These are phyloP conservation scores for Microdon myrmicae DNA, from an alignment of 2,888 invertebrate genomes.

Conservation along the genomic window DNA sequence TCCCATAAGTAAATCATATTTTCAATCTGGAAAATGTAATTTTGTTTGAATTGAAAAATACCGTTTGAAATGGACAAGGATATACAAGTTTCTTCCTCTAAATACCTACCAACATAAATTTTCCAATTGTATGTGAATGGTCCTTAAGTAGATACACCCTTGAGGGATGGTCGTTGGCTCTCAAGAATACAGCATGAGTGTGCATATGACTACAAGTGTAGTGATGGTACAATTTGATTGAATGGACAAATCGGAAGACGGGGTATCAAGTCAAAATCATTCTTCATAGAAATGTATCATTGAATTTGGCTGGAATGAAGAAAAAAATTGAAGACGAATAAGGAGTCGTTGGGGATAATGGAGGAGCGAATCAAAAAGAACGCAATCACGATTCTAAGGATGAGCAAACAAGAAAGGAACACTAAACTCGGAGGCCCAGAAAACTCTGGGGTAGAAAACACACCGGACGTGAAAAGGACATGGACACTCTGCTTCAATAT, in stretches of 20 bases:
- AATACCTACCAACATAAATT: slow-evolving; percentile 13
- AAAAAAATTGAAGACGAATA: slow-evolving; percentile 9
- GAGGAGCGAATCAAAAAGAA: background rate
- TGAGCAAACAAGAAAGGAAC: slow-evolving; percentile 3
- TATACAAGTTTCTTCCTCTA: slow-evolving; percentile 7
- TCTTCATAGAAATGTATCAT: slow-evolving; percentile 25
- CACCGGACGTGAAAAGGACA: slow-evolving; percentile 24
- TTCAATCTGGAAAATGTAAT: slow-evolving; percentile 43
- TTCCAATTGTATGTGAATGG: slow-evolving; percentile 16
- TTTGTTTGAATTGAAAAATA: slow-evolving; percentile 40
- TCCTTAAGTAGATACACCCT: slow-evolving; percentile 2
- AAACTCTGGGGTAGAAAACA: background rate
- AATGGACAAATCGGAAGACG: background rate
- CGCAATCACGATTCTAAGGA: slow-evolving; percentile 26
- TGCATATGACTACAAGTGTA: too few species aligned
- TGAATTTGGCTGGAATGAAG: slow-evolving; percentile 28
- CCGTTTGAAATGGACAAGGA: slow-evolving; percentile 15
- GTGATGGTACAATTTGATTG: too few species aligned
- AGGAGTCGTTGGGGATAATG: background rate
- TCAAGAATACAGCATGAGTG: too few species aligned
- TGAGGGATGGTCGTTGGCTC: too few species aligned
- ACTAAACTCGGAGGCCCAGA: background rate
- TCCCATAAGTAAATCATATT: slow-evolving; percentile 41
- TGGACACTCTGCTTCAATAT: slow-evolving; percentile 22
- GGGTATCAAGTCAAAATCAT: slow-evolving; percentile 11